Evolutionary conservation across 2,797 vertebrate genomes (phyloP).

Genomic region (Melanotaenia parkinsoni): DNA sequence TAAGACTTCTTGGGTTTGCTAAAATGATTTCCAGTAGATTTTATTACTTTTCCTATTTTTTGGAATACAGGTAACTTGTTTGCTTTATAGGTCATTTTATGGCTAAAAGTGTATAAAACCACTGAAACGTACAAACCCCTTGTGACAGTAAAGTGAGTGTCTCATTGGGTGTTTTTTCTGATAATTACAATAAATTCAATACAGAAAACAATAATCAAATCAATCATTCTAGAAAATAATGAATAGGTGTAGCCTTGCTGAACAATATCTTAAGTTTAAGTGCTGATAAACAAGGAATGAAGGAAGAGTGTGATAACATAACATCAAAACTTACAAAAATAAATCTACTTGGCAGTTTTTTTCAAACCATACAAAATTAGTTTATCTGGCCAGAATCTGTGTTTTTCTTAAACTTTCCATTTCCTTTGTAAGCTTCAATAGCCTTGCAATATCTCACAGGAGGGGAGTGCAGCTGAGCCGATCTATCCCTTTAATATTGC

Average conservation of each 20-base stretch:
- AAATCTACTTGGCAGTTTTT: neutral
- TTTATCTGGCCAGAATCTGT: conserved; percentile 33
- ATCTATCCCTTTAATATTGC: conserved; percentile 64
- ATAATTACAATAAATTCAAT: neutral
- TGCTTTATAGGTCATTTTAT: neutral
- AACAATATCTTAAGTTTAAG: neutral
- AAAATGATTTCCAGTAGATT: neutral
- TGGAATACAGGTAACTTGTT: neutral
- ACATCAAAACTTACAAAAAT: conserved; percentile 11
- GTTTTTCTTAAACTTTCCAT: conserved; percentile 41
- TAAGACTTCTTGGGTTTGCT: conserved; percentile 1
- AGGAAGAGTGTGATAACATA: conserved; percentile 35
- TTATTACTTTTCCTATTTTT: neutral
- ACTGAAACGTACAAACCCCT: neutral
- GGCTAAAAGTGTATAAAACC: neutral
- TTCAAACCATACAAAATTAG: conserved; percentile 43
- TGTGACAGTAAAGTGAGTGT: neutral
- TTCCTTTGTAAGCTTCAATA: conserved; percentile 71
- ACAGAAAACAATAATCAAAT: neutral
- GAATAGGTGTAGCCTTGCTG: neutral
- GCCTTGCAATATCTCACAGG: conserved; percentile 32
- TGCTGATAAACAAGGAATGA: neutral
- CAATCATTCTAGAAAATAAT: neutral
- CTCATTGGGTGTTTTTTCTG: too few species aligned
- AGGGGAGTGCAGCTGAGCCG: conserved; percentile 47